A percentile compares a stretch with the other conserved stretches of the same genome.
Conservation (phyloP, 2,113 vertebrate genomes). For the Athene noctua region DNA sequence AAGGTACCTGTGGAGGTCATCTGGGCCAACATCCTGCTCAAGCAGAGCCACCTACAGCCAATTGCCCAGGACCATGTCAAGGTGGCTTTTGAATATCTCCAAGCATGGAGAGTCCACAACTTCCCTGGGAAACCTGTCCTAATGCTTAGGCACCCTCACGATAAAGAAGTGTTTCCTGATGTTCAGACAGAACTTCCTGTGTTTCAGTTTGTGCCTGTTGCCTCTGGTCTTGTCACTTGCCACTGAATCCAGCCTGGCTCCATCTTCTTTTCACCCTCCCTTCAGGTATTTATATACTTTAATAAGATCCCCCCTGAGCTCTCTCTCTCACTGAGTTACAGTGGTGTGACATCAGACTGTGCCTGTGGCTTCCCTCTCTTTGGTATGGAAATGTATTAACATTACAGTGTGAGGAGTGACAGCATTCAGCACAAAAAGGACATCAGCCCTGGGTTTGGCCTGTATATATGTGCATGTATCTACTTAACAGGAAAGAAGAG, state of each 20-base stretch:
- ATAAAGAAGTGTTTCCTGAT: background rate
- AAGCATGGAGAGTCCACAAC: background rate
- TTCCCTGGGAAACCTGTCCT: background rate
- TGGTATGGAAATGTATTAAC: background rate
- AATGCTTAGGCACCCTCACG: background rate
- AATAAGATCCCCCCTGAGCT: background rate
- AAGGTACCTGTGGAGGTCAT: background rate
- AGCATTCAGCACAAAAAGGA: background rate
- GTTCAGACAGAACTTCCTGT: background rate
- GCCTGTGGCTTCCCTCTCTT: background rate
- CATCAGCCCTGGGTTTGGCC: background rate
- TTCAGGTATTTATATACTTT: background rate
- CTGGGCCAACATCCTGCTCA: background rate
- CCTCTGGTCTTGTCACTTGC: background rate
- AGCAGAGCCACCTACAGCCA: background rate
- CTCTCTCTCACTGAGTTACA: background rate
- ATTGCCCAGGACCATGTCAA: background rate
- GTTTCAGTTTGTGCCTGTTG: background rate
- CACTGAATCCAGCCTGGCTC: background rate
- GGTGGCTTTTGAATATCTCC: background rate
- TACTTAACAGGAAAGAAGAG: background rate
- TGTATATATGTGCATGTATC: background rate
- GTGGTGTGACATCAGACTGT: background rate
- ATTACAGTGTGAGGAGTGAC: background rate
- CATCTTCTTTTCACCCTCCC: background rate